phyloP scores from a whole-genome alignment of 2,113 vertebrate genomes.

The Coptodon rendalli region DNA sequence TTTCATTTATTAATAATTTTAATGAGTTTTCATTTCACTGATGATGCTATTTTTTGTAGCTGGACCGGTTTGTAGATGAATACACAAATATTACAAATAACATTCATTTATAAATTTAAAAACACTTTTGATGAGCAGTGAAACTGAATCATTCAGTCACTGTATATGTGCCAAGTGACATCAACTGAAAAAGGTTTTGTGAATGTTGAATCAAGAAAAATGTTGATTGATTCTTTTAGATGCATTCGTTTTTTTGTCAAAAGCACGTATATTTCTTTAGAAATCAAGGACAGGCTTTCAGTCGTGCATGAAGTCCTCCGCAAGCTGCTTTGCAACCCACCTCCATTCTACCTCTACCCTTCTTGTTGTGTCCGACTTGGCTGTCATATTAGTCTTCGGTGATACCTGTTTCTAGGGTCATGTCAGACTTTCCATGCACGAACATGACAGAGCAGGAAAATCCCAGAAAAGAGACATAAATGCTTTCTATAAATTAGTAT shows the following conservation, averaged over 20 bases:
- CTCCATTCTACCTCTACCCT: not conserved
- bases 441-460: not conserved
- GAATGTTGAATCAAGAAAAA: not conserved
- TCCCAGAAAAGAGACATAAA: not conserved
- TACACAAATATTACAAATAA: not conserved
- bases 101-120: not conserved
- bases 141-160: not conserved
- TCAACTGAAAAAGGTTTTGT: not conserved
- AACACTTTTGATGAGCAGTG: not conserved
- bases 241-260: fast-evolving
- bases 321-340: not conserved
- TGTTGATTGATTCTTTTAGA: not conserved
- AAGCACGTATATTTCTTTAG: fast-evolving
- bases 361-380: not conserved
- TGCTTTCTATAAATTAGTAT: not conserved
- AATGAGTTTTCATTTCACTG: not conserved
- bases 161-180: not conserved
- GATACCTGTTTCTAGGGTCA: not conserved
- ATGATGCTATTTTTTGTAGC: not conserved
- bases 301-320: not conserved
- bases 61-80: not conserved
- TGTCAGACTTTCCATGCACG: not conserved
- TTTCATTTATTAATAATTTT: not conserved
- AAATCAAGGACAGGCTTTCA: not conserved
- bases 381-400: fast-evolving